phyloP scores from a whole-genome alignment of 2,113 vertebrate species.

The Rhadina sibilatrix region DNA sequence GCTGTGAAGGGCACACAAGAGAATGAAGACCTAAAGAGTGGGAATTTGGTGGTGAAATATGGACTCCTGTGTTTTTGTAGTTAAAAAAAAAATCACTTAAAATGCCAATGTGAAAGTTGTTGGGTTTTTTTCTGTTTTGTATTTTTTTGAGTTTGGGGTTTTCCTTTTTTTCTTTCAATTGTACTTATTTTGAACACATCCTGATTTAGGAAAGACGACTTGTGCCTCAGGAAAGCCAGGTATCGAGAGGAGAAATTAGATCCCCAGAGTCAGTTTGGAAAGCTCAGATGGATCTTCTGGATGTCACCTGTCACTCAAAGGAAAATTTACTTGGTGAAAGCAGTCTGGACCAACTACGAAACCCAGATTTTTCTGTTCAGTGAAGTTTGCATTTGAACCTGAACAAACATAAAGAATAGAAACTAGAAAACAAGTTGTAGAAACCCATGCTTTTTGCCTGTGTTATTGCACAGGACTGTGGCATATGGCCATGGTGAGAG shows the following conservation, averaged over 20 bases:
- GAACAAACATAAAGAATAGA: neutral
- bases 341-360: rapidly evolving
- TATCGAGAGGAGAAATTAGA: neutral
- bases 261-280: neutral
- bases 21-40: neutral
- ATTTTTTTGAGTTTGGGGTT: neutral
- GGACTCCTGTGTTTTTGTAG: neutral
- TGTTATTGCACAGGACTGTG: neutral
- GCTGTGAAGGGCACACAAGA: neutral
- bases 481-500: rapidly evolving
- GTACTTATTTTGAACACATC: neutral
- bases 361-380: neutral
- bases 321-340: neutral
- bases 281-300: neutral
- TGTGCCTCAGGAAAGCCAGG: neutral
- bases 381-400: neutral
- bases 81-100: neutral
- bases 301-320: neutral
- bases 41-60: neutral
- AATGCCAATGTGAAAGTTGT: neutral
- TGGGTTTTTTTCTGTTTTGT: neutral
- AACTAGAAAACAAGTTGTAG: neutral
- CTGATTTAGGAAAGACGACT: neutral
- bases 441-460: neutral
- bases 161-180: neutral